These are phyloP conservation scores for Tachycineta bicolor DNA, from an alignment of 2,113 vertebrate genomes.

Conservation along the genomic window DNA sequence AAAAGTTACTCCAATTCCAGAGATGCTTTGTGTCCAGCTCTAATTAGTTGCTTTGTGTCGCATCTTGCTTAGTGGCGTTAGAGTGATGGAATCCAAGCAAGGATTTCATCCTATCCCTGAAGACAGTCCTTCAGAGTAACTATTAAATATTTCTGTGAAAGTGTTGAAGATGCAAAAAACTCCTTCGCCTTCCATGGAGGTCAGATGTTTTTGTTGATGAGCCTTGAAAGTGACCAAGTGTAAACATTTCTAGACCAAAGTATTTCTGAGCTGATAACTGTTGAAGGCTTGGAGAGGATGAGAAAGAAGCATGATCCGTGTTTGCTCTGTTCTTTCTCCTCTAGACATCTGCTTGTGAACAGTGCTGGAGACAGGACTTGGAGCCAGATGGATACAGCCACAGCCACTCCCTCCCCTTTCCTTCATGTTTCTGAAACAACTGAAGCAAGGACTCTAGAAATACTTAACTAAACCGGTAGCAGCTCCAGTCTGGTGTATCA, in stretches of 20 bases:
- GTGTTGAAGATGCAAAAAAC: neutral
- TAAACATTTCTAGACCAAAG: neutral
- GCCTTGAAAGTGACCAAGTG: neutral
- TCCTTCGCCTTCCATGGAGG: neutral
- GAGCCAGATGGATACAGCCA: neutral
- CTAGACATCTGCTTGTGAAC: neutral
- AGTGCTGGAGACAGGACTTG: neutral
- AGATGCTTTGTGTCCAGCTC: neutral
- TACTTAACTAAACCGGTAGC: neutral
- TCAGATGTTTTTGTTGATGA: neutral
- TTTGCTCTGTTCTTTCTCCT: neutral
- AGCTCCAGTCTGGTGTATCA: neutral
- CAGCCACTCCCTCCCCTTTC: neutral
- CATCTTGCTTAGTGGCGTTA: neutral
- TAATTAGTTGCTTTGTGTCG: neutral
- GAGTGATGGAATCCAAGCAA: neutral
- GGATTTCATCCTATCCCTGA: neutral
- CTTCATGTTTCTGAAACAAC: neutral
- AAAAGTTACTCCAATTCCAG: neutral
- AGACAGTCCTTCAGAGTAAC: neutral
- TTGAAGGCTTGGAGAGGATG: neutral
- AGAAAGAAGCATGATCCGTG: fast-evolving
- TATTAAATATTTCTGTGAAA: neutral
- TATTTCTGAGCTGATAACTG: neutral
- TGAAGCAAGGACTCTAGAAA: neutral